These are phyloP conservation scores for Drosophila nr. perissopoda DNA, from an alignment of 2,888 invertebrate species.

Conservation along the genomic window DNA sequence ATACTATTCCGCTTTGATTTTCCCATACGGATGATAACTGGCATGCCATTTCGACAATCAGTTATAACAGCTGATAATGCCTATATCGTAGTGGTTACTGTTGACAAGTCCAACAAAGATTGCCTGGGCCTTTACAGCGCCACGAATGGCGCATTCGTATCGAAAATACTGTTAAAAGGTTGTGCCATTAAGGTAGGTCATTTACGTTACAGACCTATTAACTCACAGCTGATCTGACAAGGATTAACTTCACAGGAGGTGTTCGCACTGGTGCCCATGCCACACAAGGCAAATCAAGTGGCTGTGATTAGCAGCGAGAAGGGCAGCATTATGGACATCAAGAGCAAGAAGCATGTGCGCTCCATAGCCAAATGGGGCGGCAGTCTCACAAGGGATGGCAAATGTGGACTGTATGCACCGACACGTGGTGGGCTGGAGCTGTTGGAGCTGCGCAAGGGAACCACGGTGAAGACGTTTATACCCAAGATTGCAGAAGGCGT, in stretches of 20 bases:
- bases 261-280: slow-evolving; percentile 90
- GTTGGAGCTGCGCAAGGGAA: slow-evolving; percentile 95
- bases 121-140: slow-evolving; percentile 93
- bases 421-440: slow-evolving; percentile 96
- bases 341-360: slow-evolving; percentile 93
- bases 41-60: slow-evolving; percentile 90
- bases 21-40: slow-evolving; percentile 89
- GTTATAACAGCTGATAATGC: slow-evolving; percentile 93
- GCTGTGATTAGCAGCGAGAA: slow-evolving; percentile 96
- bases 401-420: slow-evolving; percentile 96
- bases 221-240: background rate
- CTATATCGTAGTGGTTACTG: slow-evolving; percentile 91
- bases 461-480: slow-evolving; percentile 94
- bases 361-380: slow-evolving; percentile 97
- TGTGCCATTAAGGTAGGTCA: slow-evolving; percentile 86
- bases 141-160: slow-evolving; percentile 89
- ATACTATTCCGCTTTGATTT: slow-evolving; percentile 93
- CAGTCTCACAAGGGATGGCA: slow-evolving; percentile 93
- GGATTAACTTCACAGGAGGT: slow-evolving; percentile 86
- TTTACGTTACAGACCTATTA: background rate
- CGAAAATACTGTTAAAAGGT: slow-evolving; percentile 85
- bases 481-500: slow-evolving; percentile 98
- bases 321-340: slow-evolving; percentile 95
- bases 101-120: slow-evolving; percentile 93
- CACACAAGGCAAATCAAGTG: slow-evolving; percentile 93